phyloP scores from a whole-genome alignment of 2,113 vertebrate species.

The Hipposideros armiger region DNA sequence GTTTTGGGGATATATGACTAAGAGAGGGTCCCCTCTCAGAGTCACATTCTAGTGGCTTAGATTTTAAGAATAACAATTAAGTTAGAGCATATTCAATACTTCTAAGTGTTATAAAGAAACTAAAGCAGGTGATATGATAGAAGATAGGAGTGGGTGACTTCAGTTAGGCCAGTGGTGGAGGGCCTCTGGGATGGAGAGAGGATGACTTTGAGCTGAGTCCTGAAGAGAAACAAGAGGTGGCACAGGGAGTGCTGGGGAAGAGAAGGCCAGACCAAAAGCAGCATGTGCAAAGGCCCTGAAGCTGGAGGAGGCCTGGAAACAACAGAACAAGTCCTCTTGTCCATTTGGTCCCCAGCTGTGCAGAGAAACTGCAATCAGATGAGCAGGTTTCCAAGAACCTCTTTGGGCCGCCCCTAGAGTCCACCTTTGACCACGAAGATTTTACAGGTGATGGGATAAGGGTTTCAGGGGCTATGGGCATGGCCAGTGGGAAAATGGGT shows the following conservation, averaged over 20 bases:
- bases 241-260: fast-evolving
- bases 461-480: background rate
- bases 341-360: slow-evolving; percentile 52
- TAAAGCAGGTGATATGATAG: background rate
- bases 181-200: too few species aligned
- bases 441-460: slow-evolving; percentile 87
- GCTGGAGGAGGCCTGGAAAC: too few species aligned
- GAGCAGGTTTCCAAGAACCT: slow-evolving; percentile 86
- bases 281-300: background rate
- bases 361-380: background rate
- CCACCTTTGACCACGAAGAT: slow-evolving; percentile 91
- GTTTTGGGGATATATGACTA: background rate
- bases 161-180: background rate
- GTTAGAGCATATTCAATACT: background rate
- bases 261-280: background rate
- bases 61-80: background rate
- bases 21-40: background rate
- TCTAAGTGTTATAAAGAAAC: background rate
- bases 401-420: slow-evolving; percentile 94
- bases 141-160: background rate
- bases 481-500: background rate
- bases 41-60: background rate
- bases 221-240: background rate
- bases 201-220: background rate
- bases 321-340: background rate